Base-by-base conservation (phyloP, 1,140 invertebrate genomes). In the Brachionus angularis region DNA sequence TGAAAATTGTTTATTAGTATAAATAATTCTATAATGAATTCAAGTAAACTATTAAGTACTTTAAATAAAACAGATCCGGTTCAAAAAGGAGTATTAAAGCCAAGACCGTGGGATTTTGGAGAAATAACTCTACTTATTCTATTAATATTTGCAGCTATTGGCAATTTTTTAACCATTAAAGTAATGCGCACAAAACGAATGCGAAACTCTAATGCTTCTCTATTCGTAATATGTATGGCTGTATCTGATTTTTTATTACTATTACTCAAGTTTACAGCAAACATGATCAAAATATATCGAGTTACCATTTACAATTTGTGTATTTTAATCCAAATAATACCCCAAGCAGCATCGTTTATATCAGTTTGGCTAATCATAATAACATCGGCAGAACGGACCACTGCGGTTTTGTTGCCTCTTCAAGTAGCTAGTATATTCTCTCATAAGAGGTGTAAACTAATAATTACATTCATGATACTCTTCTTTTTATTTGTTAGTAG, bases 281-380 rank as follows among this genome's bases (percentile, higher is more conserved):
- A 67, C 16, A 67, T 67, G 62, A 14, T 67, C 21, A 67, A 67
- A 34, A n/a, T 67, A 34, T 67, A 67, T 23, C 62, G 44, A 16
- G 27, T 67, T 31, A 21, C 62, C 5, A 36, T 67, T 23, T 67
- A 47, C 27, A 46, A 67, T 34, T 31, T 46, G 8, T 67, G 62
- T 23, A 36, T 67, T 3, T 25, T 67, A n/a, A 46, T 47, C 7
- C 62, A 67, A 50, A 21, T 50, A 23, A 23, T 46, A 3, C 27
- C 62, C 10, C 62, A 67, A 50, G 62, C 62, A 29, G 62, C 62
- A 7, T 67, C 62, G 27, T 67, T 67, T 36, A 67, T 67, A 12
- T 25, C 18, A 21, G 62, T 67, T 8, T 67, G 62, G 62, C 5
- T 67, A 31, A 50, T 67, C 16, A 47, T 67, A 25, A 33, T 47